Base-by-base conservation (phyloP, 2,888 invertebrate species). In the Drosophila atripex region DNA sequence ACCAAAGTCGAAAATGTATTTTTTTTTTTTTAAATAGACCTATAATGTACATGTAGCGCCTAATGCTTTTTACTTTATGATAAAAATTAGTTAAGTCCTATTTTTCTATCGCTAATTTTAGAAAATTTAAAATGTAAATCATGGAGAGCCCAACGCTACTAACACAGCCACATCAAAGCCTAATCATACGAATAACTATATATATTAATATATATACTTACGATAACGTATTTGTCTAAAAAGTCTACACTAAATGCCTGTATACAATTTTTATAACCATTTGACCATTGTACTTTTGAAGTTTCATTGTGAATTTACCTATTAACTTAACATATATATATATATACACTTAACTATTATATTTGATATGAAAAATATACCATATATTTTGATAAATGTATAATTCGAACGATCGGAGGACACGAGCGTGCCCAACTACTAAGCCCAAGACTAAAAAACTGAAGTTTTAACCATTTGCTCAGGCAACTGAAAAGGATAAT, bases 1-100 rank as follows among this genome's bases (percentile, higher is more conserved):
- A 88, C 84, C 83, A 87, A 84, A 84, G 79, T 83, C 71, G 82
- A 76, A 64, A 82, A 86, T 79, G 77, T 87, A 87, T 79, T 70
- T 79, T 70, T 69, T 47, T 47, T 65, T 53, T 28, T 8, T 28
- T 18, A 18, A 18, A 59, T 65, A 64, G 73, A 82, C 63, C 71
- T 45, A 11, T 28, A 18, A 39, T 56, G 56, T 69, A 50, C 8
- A 60, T 61, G 35, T 61, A 41, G 25, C 30, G 35, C 39, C 47
- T 63, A 53, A 45, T 63, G 64, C 38, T 64, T 64, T 71, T 69
- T 71, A 32, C 47, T 64, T 60, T 71, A 54, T 60, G 71, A 54
- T 60, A 71, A 54, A 71, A 54, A 61, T 23, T 25, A 54, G 32
- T 35, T 72, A 63, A 43, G 54, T 18, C 53, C 45, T 70, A 68